These are phyloP conservation scores for Brachyrhaphis roseni DNA, from an alignment of 2,797 vertebrate genomes.

Conservation along the genomic window DNA sequence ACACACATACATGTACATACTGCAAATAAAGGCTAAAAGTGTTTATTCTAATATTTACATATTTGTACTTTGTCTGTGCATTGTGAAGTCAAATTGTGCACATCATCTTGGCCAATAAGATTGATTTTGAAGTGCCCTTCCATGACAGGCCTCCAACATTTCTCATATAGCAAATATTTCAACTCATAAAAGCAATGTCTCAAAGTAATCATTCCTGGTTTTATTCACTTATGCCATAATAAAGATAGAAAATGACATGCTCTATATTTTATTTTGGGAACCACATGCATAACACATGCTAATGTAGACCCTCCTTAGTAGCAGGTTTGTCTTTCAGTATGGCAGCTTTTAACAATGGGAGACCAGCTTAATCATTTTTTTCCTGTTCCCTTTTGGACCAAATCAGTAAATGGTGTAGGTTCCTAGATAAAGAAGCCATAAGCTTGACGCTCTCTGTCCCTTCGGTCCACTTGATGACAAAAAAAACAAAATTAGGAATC, in stretches of 20 bases:
- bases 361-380: constrained; percentile 11
- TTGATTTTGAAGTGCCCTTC: not conserved
- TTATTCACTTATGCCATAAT: not conserved
- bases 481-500: too few species aligned
- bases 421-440: too few species aligned
- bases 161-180: not conserved
- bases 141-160: not conserved
- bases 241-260: not conserved
- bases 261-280: not conserved
- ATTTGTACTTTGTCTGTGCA: not conserved
- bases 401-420: constrained; percentile 1
- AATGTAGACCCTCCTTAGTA: not conserved
- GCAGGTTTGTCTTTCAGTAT: not conserved
- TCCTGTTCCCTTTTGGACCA: constrained; percentile 6
- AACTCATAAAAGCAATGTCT: not conserved
- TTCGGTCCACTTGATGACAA: too few species aligned
- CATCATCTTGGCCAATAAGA: not conserved
- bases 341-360: not conserved
- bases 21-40: too few species aligned
- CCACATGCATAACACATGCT: not conserved
- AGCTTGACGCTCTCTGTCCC: too few species aligned
- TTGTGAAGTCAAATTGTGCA: not conserved
- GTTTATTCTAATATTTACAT: not conserved
- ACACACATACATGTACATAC: not conserved
- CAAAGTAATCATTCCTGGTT: not conserved